Percentiles rank a stretch among this genome's conserved stretches.
phyloP scores from a whole-genome alignment of 2,113 vertebrate genomes.

The Trichomycterus rosablanca region DNA sequence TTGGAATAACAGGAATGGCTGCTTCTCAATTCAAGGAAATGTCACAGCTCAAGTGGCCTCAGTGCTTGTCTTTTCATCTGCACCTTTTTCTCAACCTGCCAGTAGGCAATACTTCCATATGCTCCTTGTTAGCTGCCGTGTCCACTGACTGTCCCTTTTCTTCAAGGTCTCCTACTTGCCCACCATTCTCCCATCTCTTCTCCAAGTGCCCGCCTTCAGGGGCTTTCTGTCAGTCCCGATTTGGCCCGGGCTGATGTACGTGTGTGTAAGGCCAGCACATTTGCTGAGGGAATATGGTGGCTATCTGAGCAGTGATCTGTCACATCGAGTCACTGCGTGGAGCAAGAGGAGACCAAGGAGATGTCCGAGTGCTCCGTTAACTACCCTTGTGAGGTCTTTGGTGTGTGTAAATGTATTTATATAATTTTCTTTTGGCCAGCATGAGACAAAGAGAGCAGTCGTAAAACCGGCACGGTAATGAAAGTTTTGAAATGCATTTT shows the following conservation, averaged over 20 bases:
- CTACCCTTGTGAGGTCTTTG: background rate
- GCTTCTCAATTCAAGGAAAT: constrained; percentile 8
- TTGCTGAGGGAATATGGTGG: constrained; percentile 60
- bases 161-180: constrained; percentile 76
- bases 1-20: no score
- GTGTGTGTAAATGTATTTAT: background rate
- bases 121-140: constrained; percentile 77
- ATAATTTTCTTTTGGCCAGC: background rate
- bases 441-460: background rate
- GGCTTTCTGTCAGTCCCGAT: constrained; percentile 74
- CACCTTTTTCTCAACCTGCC: background rate
- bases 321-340: constrained; percentile 70
- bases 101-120: constrained; percentile 72
- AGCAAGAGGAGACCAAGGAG: constrained; percentile 49
- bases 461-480: no score
- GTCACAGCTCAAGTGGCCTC: constrained; percentile 36
- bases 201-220: constrained; percentile 21
- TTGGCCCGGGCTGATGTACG: constrained; percentile 68
- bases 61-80: constrained; percentile 37
- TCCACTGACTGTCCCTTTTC: constrained; percentile 78
- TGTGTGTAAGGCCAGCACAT: constrained; percentile 73
- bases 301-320: constrained; percentile 79
- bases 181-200: constrained; percentile 48
- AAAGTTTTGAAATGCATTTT: constrained; percentile 38
- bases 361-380: constrained; percentile 49